Evolutionary conservation across 1,140 invertebrate species (phyloP), one percentile per base, ranked within the genome.

Genomic region (Dendroctonus valens): DNA sequence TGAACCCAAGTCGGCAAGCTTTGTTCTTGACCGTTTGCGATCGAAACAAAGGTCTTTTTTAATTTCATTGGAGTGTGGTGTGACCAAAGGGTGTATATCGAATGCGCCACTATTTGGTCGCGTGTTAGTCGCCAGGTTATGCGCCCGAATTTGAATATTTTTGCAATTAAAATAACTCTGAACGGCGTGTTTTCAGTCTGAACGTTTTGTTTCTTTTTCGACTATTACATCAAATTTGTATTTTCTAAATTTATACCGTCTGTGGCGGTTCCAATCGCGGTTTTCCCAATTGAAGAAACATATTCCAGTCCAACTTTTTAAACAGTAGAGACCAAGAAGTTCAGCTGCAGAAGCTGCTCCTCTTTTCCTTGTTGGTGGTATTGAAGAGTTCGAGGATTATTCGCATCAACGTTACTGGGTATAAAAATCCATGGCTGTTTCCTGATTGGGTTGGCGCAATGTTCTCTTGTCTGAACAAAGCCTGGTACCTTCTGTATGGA

Each of bases 151-250:
- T 58, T 58, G 55, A 58, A 58, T 58, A 58, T 58, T 58, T 58
- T 58, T 44, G 55, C 55, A 58, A 58, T 58, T 58, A 58, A 58
- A 58, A 58, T 58, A 58, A 58, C 55, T 58, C 7, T 9, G 38
- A 46, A 37, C 15, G 39, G 1, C 52, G 52, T 54, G 52, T 54
- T 44, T 58, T 26, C 6, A 11, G 41, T 42, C 40, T 26, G 55
- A n/a, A 11, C 55, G 55, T 58, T 58, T 42, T 58, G 55, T 58
- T 58, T 44, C 15, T 42, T 58, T 58, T 44, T 55, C 15, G 39
- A 15, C 39, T 55, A 55, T 55, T 55, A 55, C 53, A 55, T 55
- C 38, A 55, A 55, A 55, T 55, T 55, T 40, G 15, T 38, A 39
- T 51, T 51, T 51, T 11, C 14, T 51, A 12, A 51, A 12, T 51